phyloP scores from a whole-genome alignment of 2,113 vertebrate genomes.

The Columba janthina region DNA sequence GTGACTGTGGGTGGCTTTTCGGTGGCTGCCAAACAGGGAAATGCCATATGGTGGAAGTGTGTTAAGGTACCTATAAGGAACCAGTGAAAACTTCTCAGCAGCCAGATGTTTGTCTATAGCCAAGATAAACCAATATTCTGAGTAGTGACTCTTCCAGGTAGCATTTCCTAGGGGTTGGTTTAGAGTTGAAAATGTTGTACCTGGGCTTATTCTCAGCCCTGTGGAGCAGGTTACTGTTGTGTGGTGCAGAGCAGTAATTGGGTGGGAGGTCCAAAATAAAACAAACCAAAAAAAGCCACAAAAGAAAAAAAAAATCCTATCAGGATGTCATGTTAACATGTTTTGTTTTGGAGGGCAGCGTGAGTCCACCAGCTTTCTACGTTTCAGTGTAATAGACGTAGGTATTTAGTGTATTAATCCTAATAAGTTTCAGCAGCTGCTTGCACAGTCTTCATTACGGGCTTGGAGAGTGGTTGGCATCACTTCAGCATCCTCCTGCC shows the following conservation, averaged over 20 bases:
- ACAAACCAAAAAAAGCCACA: too few relatives aligned
- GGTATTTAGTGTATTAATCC: not conserved
- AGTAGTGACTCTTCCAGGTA: not conserved
- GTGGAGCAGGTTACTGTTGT: too few relatives aligned
- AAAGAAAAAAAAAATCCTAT: too few relatives aligned
- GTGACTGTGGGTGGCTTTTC: not conserved
- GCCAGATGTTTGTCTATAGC: not conserved
- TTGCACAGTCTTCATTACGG: not conserved
- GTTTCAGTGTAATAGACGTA: not conserved
- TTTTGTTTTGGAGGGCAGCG: not conserved
- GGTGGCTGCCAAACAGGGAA: not conserved
- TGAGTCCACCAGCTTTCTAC: not conserved
- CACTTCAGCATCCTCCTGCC: not conserved
- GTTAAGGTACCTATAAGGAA: not conserved
- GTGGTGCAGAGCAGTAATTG: not conserved
- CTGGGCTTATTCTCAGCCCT: not conserved
- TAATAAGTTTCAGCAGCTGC: not conserved
- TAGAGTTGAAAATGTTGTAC: not conserved
- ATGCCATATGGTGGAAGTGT: not conserved
- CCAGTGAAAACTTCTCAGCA: not conserved
- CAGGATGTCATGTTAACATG: not conserved
- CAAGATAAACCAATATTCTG: rapidly evolving
- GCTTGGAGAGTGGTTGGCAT: not conserved
- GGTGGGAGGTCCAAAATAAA: not conserved
- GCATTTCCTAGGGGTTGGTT: not conserved